A percentile compares a stretch with the other conserved stretches of the same genome.
Conservation (phyloP, 1,140 invertebrate genomes). For the Phymorhynchus buccinoides region DNA sequence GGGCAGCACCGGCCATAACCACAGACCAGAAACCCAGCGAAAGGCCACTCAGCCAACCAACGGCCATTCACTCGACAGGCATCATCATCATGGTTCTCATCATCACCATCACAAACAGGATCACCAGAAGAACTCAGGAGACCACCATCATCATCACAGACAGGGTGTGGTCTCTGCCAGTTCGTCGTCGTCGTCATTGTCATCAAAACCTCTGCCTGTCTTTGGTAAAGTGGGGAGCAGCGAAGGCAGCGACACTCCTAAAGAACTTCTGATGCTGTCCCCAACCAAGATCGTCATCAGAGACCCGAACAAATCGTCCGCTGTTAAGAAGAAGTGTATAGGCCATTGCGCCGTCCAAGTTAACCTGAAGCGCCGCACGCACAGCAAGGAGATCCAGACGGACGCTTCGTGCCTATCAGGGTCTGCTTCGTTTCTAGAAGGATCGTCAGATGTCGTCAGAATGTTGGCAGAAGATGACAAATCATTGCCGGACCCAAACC, state of each 20-base stretch:
- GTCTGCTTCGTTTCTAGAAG: too few species aligned
- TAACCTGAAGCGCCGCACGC: conserved; percentile 59
- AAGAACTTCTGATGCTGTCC: conserved; percentile 45
- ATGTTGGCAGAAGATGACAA: neutral
- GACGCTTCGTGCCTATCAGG: neutral
- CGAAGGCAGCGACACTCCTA: conserved; percentile 24
- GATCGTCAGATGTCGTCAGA: neutral
- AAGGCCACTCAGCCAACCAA: neutral
- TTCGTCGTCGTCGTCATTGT: neutral
- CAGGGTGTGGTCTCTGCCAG: neutral
- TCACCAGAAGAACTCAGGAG: conserved; percentile 52
- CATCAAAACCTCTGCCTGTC: neutral
- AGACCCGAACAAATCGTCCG: conserved; percentile 47
- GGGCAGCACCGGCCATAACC: neutral
- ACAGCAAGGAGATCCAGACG: conserved; percentile 49
- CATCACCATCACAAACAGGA: conserved; percentile 1
- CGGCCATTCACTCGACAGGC: conserved; percentile 42
- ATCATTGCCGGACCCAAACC: neutral
- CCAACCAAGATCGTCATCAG: conserved; percentile 48
- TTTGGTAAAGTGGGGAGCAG: neutral
- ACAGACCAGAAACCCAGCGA: neutral
- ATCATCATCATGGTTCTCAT: conserved; percentile 41
- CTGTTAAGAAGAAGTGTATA: conserved; percentile 22
- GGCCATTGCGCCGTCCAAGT: conserved; percentile 61
- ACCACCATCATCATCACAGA: conserved; percentile 48